Evolutionary conservation across 2,888 invertebrate genomes (phyloP), one percentile per base, ranked within the genome.

Genomic region (Charanyca ferruginea): DNA sequence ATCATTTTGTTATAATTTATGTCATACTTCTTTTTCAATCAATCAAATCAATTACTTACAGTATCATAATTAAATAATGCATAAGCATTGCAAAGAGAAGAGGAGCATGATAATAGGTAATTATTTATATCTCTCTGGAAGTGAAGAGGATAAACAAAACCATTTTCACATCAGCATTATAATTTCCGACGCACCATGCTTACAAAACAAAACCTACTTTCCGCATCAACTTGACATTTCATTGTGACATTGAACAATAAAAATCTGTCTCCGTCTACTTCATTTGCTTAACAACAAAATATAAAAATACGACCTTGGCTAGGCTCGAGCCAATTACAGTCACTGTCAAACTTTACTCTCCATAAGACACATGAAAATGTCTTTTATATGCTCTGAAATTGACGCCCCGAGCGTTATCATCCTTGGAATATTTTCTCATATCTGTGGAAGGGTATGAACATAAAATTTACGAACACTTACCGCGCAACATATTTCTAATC

Each of bases 401-500:
- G 58, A 22, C 20, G 41, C 20, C 25, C 25, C 22, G 41, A n/a
- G 13, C 20, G 28, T 41, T 58, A 61, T 53, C 57, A 28, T 51
- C 38, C n/a, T 44, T 11, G 25, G n/a, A 73, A 57, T 58, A 55
- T 62, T 62, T 23, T 49, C 49, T 52, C 54, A 18, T 73, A 73
- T 54, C 60, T 54, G 41, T 51, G 7, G 4, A 41, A 69, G 13
- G 25, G 25, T 55, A 73, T 23, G 44, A 55, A 60, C 47, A n/a
- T 72, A 52, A 65, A 77, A 77, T 53, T 47, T 72, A 58, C 44
- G 57, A 74, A 55, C 60, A 64, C 67, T 63, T 63, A 47, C 60
- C 63, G 35, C 42, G 59, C 44, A 65, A 64, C 80, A 77, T 78
- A 66, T 75, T 74, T 81, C 54, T 66, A 71, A 67, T 66, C 49